Conservation (phyloP, 2,797 vertebrate genomes). For the Molossus alvarezi region DNA sequence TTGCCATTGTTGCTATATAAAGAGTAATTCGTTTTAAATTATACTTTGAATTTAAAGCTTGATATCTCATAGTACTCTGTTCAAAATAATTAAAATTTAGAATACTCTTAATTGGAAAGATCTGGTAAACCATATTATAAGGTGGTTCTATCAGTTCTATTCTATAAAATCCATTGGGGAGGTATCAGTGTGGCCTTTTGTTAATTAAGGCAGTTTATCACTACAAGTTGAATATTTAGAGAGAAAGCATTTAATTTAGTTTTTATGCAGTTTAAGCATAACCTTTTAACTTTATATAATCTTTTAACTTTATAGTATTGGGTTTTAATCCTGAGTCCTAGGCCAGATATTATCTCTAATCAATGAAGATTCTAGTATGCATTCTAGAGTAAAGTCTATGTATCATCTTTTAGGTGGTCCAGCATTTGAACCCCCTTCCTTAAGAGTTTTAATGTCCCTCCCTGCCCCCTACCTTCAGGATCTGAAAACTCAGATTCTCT, state of each 20-base stretch:
- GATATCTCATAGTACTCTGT: not conserved
- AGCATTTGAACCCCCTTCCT: not conserved
- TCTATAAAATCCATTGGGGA: not conserved
- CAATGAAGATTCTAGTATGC: constrained; percentile 7
- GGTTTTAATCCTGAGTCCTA: constrained; percentile 1
- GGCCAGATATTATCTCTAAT: not conserved
- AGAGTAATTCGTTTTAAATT: constrained; percentile 57
- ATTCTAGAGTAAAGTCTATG: not conserved
- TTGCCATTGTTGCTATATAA: constrained; percentile 1
- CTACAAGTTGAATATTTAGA: constrained; percentile 50
- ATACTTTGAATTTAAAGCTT: constrained; percentile 67
- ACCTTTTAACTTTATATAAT: not conserved
- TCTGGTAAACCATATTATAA: constrained; percentile 43
- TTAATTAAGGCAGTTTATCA: constrained; percentile 41
- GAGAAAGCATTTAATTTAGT: not conserved
- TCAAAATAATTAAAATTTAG: constrained; percentile 65
- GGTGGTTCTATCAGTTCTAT: constrained; percentile 22
- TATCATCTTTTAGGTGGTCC: not conserved
- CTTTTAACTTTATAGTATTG: constrained; percentile 38
- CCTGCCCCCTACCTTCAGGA: not conserved
- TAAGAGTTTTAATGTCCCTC: not conserved
- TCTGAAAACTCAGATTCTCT: not conserved
- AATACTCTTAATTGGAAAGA: constrained; percentile 16
- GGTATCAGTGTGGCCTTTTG: not conserved
- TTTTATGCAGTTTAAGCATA: constrained; percentile 57